Percentiles rank a stretch among this genome's conserved stretches.
Evolutionary conservation across 2,113 vertebrate species (phyloP).

Genomic region (Tachuris rubrigastra): DNA sequence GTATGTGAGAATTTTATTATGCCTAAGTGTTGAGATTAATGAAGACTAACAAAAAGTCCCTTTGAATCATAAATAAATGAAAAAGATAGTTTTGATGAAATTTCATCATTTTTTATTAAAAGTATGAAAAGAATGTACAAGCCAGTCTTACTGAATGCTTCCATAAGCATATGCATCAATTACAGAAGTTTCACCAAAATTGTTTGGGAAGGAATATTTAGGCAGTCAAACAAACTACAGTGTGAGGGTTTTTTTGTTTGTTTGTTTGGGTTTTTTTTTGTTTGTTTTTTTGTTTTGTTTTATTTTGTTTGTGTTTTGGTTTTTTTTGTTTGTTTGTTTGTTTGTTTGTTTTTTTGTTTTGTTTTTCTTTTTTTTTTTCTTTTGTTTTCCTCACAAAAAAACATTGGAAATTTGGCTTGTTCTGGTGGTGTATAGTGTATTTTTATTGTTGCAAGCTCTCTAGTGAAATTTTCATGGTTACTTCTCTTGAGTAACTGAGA

Average conservation of each 20-base stretch:
- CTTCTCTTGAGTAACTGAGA: neutral
- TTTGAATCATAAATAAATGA: neutral
- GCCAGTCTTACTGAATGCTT: neutral
- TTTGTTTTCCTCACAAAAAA: neutral
- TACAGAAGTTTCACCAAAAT: neutral
- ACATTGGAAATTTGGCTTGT: neutral
- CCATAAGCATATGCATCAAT: neutral
- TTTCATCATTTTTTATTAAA: neutral
- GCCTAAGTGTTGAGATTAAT: neutral
- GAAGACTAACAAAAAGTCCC: neutral
- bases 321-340: neutral
- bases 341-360: too few species aligned
- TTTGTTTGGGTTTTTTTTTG: rapidly evolving
- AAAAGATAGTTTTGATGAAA: neutral
- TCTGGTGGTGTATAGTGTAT: neutral
- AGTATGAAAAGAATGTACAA: neutral
- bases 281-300: neutral
- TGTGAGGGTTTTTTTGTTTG: neutral
- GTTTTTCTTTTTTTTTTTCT: too few species aligned
- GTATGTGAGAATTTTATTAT: neutral
- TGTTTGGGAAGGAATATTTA: neutral
- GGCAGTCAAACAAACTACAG: neutral
- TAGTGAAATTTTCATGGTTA: neutral
- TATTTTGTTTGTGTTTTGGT: too few species aligned
- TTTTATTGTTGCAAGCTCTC: neutral